Base-by-base conservation (phyloP, 2,888 invertebrate genomes). In the Lepidochrysops patricia region DNA sequence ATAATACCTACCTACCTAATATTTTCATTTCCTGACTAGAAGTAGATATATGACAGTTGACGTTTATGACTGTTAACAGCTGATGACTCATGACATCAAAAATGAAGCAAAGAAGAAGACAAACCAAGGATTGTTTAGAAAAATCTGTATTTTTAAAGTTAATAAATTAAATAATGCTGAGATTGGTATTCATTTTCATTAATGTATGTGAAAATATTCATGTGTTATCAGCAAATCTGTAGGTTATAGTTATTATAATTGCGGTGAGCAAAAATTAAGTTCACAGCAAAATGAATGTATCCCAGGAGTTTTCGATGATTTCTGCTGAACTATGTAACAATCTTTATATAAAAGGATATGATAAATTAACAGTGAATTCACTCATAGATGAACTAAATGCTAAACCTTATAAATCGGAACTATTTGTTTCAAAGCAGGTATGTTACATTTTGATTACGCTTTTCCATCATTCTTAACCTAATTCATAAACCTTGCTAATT, bases 331-430 rank as follows among this genome's bases (percentile, higher is more conserved):
- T 89, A 58, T 81, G 84, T 63, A 81, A 79, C 72, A 68, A 80
- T 64, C 64, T 88, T 6, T 78, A 77, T 66, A 60, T 75, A 48
- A 84, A 82, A 72, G 78, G 82, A 66, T 89, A 82, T 58, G 88
- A 90, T 67, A 84, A 84, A 70, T 74, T 76, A 35, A 80, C 83
- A 66, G 80, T 93, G 2, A 91, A 91, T 69, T 74, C 78, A 48
- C 74, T 90, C 13, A 81, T 94, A 56, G 92, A 92, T 69, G 92
- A 93, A 66, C 79, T 94, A 35, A 93, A 93, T 74, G 82, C 90
- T 0, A 79, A 93, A 57, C 92, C 93, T 67, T 93, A 89, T 70
- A 90, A 90, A 69, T 72, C 72, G 19, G 78, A 87, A 61, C 68
- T 85, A 60, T 82, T 89, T 70, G 80, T 82, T n/a, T 74, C 79